Conservation (phyloP, 2,113 vertebrate species). For the Paralichthys olivaceus region DNA sequence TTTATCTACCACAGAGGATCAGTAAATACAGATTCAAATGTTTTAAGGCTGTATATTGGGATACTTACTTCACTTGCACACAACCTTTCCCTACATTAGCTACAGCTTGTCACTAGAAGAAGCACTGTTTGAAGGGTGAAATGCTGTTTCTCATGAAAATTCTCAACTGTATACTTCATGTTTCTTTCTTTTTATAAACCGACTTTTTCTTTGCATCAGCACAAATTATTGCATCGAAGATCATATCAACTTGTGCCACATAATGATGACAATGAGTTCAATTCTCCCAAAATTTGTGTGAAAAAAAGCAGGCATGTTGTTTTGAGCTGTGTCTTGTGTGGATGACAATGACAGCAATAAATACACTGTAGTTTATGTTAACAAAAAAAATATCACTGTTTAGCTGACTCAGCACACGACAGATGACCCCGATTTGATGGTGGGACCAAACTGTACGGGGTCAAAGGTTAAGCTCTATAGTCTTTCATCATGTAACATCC, state of each 20-base stretch:
- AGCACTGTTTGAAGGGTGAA: slow-evolving; percentile 53
- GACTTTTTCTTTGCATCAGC: not conserved
- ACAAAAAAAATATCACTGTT: slow-evolving; percentile 27
- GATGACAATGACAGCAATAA: slow-evolving; percentile 12
- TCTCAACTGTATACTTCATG: not conserved
- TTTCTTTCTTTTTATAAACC: not conserved
- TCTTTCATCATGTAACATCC: slow-evolving; percentile 28
- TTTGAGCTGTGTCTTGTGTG: slow-evolving; percentile 16
- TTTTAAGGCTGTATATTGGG: not conserved
- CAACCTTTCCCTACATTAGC: slow-evolving; percentile 19
- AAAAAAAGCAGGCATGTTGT: not conserved
- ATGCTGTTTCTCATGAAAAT: slow-evolving; percentile 31
- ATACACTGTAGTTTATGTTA: slow-evolving; percentile 32
- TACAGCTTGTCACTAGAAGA: slow-evolving; percentile 29
- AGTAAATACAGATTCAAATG: slow-evolving; percentile 33
- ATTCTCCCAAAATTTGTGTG: not conserved
- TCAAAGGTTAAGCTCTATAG: slow-evolving; percentile 41
- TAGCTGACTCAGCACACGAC: not conserved
- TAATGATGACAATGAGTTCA: slow-evolving; percentile 1
- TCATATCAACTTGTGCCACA: slow-evolving; percentile 49
- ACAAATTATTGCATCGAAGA: slow-evolving; percentile 1
- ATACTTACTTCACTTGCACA: slow-evolving; percentile 5
- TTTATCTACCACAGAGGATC: slow-evolving; percentile 18
- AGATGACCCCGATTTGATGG: slow-evolving; percentile 55
- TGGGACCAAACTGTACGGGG: slow-evolving; percentile 78